Percentiles rank a stretch among this genome's conserved stretches.
phyloP scores from a whole-genome alignment of 2,888 invertebrate species.

The Oscheius sp. region DNA sequence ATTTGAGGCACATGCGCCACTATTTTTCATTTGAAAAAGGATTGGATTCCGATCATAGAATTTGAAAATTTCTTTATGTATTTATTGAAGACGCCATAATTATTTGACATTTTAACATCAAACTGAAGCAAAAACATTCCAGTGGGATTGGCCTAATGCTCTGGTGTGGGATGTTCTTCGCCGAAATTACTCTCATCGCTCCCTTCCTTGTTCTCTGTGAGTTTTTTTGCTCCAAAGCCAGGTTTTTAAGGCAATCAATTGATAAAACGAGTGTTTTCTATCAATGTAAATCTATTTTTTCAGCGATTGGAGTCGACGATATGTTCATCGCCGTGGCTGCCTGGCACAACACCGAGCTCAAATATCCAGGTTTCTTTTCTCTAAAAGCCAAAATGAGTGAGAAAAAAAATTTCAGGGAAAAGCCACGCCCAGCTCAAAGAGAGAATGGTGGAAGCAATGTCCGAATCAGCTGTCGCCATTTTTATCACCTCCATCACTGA shows the following conservation, averaged over 20 bases:
- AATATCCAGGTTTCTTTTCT: no score
- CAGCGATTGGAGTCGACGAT: constrained; percentile 94
- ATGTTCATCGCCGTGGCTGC: constrained; percentile 94
- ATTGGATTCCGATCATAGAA: no score
- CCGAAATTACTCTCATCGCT: constrained; percentile 90
- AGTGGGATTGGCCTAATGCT: constrained; percentile 90
- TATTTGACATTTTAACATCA: neutral
- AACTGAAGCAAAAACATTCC: neutral
- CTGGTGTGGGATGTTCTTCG: constrained; percentile 89
- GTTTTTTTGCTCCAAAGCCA: constrained; percentile 29
- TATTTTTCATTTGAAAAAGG: no score
- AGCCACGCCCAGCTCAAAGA: constrained; percentile 77
- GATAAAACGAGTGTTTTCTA: neutral
- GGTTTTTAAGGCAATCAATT: no score
- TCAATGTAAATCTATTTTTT: constrained; percentile 39
- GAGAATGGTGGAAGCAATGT: constrained; percentile 86
- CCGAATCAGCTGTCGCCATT: constrained; percentile 92
- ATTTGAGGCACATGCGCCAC: no score
- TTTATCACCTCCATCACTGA: constrained; percentile 91
- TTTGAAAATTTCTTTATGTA: no score
- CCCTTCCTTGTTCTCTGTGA: constrained; percentile 82
- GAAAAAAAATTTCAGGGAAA: constrained; percentile 35
- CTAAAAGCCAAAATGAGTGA: neutral
- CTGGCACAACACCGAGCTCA: constrained; percentile 84
- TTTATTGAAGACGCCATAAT: no score